Evolutionary conservation across 1,140 invertebrate species (phyloP), one percentile per base, ranked within the genome.

Genomic region (Oscheius sp.): DNA sequence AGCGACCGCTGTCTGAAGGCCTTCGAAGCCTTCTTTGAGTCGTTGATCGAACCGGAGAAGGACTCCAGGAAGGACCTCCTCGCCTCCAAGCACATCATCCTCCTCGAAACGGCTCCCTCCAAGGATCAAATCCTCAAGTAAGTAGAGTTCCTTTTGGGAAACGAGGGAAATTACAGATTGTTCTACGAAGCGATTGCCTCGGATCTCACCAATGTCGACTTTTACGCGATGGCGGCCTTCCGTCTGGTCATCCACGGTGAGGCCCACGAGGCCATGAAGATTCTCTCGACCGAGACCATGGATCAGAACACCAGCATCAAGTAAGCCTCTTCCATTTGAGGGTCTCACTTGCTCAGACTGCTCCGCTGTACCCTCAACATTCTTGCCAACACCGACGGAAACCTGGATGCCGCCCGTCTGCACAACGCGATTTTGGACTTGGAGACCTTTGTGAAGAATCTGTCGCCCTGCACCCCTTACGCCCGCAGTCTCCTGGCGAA

Each of bases 231-330:
- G 32, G 36, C 61, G 10, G 61, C 61, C 20, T 63, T 63, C 61
- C 32, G 61, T 36, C 61, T 63, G 10, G 61, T 63, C 32, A 63
- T 32, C 18, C 35, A 63, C 26, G 61, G 61, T 32, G 61, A 63
- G 31, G 61, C 61, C 18, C 61, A 63, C 29, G 61, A 63, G 31
- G 61, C 61, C 23, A 63, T 63, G 61, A 63, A 63, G 31, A 63
- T 63, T 34, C 61, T 63, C 32, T 18, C 10, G 15, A 63, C 61
- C 61, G 15, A 34, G 31, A 10, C 7, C 29, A 18, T 63, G 10
- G 32, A 34, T 10, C 28, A 63, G 61, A 63, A 36, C 18, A 34
- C 7, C 36, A 63, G 35, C 35, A 34, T 63, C 61, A 63, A 63
- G 61, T 63, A n/a, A 7, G 55, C 35, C 36, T 4, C 7, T 63